Evolutionary conservation across 2,113 vertebrate genomes (phyloP).

Genomic region (Elachura formosa): DNA sequence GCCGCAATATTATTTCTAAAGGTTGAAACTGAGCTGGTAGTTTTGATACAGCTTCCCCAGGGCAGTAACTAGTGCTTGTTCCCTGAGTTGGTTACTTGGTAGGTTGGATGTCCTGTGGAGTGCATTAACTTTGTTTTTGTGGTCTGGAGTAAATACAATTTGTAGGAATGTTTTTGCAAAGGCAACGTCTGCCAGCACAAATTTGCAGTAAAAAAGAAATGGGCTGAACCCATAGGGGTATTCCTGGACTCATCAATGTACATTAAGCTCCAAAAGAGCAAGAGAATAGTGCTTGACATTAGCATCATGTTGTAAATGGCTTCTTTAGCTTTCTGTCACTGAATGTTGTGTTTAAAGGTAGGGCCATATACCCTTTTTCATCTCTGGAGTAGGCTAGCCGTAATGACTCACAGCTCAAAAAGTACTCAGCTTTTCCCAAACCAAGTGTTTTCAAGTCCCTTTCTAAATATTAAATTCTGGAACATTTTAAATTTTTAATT

Average conservation of each 20-base stretch:
- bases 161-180: not conserved
- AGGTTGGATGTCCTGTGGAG: not conserved
- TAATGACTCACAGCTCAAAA: not conserved
- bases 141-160: not conserved
- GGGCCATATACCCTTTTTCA: not conserved
- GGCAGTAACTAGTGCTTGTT: not conserved
- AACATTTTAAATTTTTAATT: not conserved
- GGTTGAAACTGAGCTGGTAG: not conserved
- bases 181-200: not conserved
- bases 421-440: not conserved
- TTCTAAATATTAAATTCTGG: not conserved
- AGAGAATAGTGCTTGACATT: not conserved
- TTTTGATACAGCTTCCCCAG: not conserved
- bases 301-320: not conserved
- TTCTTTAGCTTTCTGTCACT: not conserved
- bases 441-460: not conserved
- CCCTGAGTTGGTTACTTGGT: not conserved
- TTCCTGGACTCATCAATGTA: not conserved
- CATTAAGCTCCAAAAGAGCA: not conserved
- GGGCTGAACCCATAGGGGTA: not conserved
- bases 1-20: not conserved
- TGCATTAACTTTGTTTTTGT: not conserved
- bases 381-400: not conserved
- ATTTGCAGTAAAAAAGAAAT: not conserved
- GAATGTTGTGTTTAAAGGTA: not conserved